Evolutionary conservation across 53 echinoderm and acorn worm genomes (phyloP).

Genomic region (Luidia sarsii): DNA sequence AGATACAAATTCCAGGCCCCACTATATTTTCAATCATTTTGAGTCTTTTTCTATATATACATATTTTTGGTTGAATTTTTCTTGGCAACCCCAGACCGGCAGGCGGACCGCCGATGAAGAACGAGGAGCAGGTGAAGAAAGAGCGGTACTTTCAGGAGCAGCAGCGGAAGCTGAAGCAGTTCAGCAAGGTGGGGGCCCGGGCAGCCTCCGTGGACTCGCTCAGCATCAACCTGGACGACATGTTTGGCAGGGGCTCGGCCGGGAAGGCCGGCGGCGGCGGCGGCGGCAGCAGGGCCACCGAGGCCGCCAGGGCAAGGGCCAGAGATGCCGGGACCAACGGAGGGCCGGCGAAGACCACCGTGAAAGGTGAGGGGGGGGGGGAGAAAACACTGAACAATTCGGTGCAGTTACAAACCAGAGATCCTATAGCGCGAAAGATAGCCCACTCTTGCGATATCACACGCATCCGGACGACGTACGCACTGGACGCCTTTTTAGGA

Average conservation of each 20-base stretch:
- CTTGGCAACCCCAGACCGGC: too few relatives aligned
- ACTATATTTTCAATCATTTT: too few relatives aligned
- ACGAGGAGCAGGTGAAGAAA: constrained; percentile 84
- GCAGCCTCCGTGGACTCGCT: constrained; percentile 56
- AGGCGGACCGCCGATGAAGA: constrained; percentile 70
- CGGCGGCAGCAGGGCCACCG: neutral
- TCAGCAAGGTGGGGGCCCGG: constrained; percentile 56
- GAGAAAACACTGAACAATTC: neutral
- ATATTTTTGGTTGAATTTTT: too few relatives aligned
- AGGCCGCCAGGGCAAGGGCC: neutral
- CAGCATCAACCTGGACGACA: constrained; percentile 77
- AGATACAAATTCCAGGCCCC: too few relatives aligned
- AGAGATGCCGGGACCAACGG: constrained; percentile 9
- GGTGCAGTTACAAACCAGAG: too few relatives aligned
- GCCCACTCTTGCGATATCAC: too few relatives aligned
- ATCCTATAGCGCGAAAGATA: too few relatives aligned
- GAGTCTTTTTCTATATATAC: too few relatives aligned
- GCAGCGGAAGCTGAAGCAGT: constrained; percentile 80
- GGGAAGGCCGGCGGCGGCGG: constrained; percentile 19
- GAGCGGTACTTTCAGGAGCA: constrained; percentile 89
- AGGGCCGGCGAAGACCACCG: neutral
- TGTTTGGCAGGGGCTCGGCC: constrained; percentile 48
- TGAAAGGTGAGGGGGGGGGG: constrained; percentile 7
- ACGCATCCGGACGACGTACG: too few relatives aligned
- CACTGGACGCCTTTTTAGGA: too few relatives aligned